Percentiles rank a stretch among this genome's conserved stretches.
phyloP scores from a whole-genome alignment of 2,888 invertebrate genomes.

The Mythimna vitellina region DNA sequence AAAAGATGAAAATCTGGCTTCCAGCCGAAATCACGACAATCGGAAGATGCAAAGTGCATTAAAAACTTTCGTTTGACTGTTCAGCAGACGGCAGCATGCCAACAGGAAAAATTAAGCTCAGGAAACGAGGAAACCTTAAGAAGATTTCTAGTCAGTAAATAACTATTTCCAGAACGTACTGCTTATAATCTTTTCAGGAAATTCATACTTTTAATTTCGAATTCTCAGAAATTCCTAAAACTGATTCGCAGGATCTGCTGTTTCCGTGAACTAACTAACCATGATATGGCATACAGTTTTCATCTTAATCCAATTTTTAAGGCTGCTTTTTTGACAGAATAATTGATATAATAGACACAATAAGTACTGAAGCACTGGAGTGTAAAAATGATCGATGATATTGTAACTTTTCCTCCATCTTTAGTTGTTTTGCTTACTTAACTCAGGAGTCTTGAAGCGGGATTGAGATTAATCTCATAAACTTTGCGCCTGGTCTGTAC shows the following conservation, averaged over 20 bases:
- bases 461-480: conserved; percentile 40
- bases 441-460: conserved; percentile 13
- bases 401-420: conserved; percentile 29
- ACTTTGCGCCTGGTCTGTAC: conserved; percentile 11
- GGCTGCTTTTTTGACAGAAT: background rate
- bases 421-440: conserved; percentile 34
- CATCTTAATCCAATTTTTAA: background rate
- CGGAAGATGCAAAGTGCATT: conserved; percentile 23
- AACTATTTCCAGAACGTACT: background rate
- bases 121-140: conserved; percentile 29
- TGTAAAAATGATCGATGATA: conserved; percentile 39
- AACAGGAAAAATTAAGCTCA: conserved; percentile 25
- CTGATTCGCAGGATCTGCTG: background rate
- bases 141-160: conserved; percentile 1
- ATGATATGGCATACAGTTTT: background rate
- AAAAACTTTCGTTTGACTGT: conserved; percentile 28
- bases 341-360: background rate
- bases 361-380: background rate
- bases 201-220: background rate
- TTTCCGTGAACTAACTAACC: background rate
- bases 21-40: conserved; percentile 30
- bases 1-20: conserved; percentile 30
- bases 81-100: conserved; percentile 42
- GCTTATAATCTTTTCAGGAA: background rate
- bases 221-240: background rate